A percentile compares a stretch with the other conserved stretches of the same genome.
These are phyloP conservation scores for Anisognathus igniventris DNA, from an alignment of 2,797 vertebrate species.

Conservation along the genomic window DNA sequence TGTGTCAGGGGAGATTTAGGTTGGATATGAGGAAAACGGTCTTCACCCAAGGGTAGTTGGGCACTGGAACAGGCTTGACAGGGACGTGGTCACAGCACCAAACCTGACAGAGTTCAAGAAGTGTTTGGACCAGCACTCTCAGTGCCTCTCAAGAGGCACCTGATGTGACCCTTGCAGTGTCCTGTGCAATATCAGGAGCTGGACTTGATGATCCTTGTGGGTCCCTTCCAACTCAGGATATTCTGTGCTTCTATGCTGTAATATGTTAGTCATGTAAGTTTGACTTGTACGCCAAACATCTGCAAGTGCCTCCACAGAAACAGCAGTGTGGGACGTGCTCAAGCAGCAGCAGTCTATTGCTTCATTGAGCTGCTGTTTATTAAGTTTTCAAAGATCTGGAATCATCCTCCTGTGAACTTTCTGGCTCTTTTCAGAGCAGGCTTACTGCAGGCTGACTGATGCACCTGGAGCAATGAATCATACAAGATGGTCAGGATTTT, in stretches of 20 bases:
- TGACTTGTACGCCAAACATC: background rate
- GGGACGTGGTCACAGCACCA: background rate
- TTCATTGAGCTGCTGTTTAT: background rate
- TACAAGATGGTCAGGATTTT: background rate
- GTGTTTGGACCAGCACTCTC: background rate
- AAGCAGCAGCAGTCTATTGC: background rate
- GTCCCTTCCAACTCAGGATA: background rate
- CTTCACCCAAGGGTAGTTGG: background rate
- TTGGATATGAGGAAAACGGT: rapidly evolving
- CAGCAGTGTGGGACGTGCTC: background rate
- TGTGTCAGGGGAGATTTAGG: background rate
- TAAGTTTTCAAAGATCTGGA: background rate
- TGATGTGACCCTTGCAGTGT: background rate
- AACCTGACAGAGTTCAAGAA: background rate
- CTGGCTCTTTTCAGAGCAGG: rapidly evolving
- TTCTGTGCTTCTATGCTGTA: background rate
- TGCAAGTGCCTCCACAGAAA: background rate
- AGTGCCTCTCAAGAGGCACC: background rate
- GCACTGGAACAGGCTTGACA: background rate
- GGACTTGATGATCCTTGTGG: background rate
- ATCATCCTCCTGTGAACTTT: background rate
- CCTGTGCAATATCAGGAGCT: background rate
- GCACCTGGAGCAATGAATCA: background rate
- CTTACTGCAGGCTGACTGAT: background rate
- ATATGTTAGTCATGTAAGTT: background rate